Percentiles rank a stretch among this genome's conserved stretches.
phyloP scores from a whole-genome alignment of 2,113 vertebrate genomes.

The Turdus rufiventris region DNA sequence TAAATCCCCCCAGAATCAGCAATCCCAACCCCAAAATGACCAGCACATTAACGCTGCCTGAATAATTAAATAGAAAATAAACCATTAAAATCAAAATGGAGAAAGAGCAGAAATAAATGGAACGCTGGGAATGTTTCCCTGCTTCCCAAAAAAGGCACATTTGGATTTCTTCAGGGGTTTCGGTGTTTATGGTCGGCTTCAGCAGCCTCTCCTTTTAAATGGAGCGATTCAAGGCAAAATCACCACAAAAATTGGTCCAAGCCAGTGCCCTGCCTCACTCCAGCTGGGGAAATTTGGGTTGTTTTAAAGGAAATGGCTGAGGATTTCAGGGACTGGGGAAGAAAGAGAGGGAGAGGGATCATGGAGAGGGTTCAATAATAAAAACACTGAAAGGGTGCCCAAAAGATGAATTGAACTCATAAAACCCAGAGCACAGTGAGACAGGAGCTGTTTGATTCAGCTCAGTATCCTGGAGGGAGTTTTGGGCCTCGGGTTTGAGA shows the following conservation, averaged over 20 bases:
- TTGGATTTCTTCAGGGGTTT: background rate
- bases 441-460: background rate
- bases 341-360: background rate
- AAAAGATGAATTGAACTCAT: background rate
- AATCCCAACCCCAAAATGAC: background rate
- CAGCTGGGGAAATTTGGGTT: background rate
- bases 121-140: background rate
- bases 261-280: background rate
- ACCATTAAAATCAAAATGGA: background rate
- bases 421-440: background rate
- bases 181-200: background rate
- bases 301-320: background rate
- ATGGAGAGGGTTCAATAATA: background rate
- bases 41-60: background rate
- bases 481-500: background rate
- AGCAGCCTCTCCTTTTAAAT: background rate
- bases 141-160: background rate
- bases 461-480: rapidly evolving
- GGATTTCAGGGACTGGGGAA: background rate
- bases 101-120: background rate
- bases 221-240: background rate
- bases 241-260: background rate
- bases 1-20: background rate
- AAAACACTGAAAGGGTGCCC: background rate
- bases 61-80: background rate